A percentile compares a stretch with the other conserved stretches of the same genome.
phyloP scores from a whole-genome alignment of 2,113 vertebrate species.

The Telmatochromis sp. region DNA sequence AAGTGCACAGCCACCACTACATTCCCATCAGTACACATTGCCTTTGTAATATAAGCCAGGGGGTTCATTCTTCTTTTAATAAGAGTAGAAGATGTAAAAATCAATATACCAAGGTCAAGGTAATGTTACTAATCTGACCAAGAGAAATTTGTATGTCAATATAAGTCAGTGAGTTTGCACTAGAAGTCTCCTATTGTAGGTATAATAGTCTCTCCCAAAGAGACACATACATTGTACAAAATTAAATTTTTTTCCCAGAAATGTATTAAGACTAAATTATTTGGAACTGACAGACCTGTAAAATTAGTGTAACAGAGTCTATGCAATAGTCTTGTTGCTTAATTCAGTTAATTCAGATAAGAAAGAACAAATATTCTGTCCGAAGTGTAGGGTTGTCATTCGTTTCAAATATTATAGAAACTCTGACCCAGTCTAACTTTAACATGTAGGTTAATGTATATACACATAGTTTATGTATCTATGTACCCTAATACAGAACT shows the following conservation, averaged over 20 bases:
- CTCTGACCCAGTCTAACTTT: neutral
- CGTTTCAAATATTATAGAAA: neutral
- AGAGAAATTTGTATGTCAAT: slow-evolving; percentile 53
- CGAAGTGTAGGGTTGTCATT: neutral
- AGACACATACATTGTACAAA: neutral
- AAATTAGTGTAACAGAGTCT: neutral
- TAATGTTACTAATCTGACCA: slow-evolving; percentile 51
- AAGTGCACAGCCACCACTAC: neutral
- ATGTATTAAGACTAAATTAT: neutral
- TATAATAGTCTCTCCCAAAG: neutral
- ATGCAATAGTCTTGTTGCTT: neutral
- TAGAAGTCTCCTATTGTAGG: neutral
- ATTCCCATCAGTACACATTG: neutral
- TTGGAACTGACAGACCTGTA: neutral
- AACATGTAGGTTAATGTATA: neutral
- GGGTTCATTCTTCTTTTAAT: slow-evolving; percentile 41
- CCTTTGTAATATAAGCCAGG: neutral
- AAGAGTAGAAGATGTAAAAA: slow-evolving; percentile 33
- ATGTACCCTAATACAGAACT: neutral
- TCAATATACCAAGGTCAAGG: slow-evolving; percentile 63
- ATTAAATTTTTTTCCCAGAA: neutral
- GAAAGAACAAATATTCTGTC: neutral
- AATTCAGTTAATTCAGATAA: neutral
- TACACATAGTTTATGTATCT: neutral
- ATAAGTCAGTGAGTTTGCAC: slow-evolving; percentile 23